Base-by-base conservation (phyloP, 2,888 invertebrate species). In the Lasioglossum figueresi region DNA sequence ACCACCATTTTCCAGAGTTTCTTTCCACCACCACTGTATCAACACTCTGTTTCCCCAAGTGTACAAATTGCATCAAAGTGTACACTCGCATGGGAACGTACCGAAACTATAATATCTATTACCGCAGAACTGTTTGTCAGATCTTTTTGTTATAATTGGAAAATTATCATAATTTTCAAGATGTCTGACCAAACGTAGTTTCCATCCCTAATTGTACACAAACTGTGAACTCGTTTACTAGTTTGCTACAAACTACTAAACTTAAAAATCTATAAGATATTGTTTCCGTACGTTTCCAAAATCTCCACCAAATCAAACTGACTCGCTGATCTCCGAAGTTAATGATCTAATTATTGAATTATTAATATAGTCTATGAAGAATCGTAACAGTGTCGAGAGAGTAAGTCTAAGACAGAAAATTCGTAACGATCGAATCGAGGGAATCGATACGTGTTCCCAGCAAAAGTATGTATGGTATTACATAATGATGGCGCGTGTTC, bases 401-500 rank as follows among this genome's bases (percentile, higher is more conserved):
- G 48, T 34, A 72, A 40, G 4, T 63, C 27, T n/a, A 48, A 73
- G 16, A 71, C 23, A 19, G 1, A 23, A 66, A 27, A n/a, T 31
- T 8, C 52, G 34, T 14, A 66, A 5, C 14, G 16, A 59, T 77
- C 77, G 77, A 70, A 2, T 74, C 48, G 82, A 70, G 74, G 48
- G 31, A 14, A 66, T 63, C 23, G 71, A 40, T n/a, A 27, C 10
- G 10, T 27, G 4, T 5, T 43, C 45, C 31, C 31, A 48, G 56
- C 1, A 56, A n/a, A 56, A 56, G 56, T n/a, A n/a, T 56, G 56
- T n/a, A n/a, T 56, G 12, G 12, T 3, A n/a, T n/a, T n/a, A 31
- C 1, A 31, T 31, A 23, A 34, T 45, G n/a, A 68, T 59, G 81
- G 85, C 56, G 78, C 81, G 66, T 78, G 43, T 59, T 73, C 27